These are phyloP conservation scores for Psephotus haematonotus DNA, from an alignment of 2,113 vertebrate genomes.

Conservation along the genomic window DNA sequence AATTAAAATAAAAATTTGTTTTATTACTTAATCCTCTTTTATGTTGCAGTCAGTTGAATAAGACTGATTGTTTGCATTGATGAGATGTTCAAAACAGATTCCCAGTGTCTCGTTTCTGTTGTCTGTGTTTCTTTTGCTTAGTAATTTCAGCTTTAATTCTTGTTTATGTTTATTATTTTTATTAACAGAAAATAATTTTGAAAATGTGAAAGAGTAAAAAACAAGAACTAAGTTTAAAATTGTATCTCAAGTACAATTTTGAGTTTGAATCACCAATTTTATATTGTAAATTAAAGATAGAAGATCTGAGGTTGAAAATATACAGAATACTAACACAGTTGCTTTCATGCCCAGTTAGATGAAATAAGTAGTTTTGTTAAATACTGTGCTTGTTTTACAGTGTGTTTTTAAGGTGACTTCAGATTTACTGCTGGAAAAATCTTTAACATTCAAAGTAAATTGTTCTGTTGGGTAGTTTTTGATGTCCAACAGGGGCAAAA, in stretches of 20 bases:
- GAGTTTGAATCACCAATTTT: not conserved
- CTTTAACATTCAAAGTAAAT: not conserved
- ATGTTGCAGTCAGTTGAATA: not conserved
- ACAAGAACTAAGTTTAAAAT: not conserved
- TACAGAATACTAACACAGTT: not conserved
- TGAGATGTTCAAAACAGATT: not conserved
- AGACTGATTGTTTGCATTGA: not conserved
- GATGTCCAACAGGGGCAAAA: not conserved
- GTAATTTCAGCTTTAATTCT: not conserved
- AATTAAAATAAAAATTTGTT: not conserved
- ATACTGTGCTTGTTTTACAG: constrained; percentile 12
- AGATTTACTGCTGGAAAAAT: constrained; percentile 38
- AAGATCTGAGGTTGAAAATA: not conserved
- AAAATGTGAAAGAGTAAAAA: not conserved
- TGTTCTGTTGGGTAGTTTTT: not conserved
- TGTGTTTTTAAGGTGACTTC: constrained; percentile 29
- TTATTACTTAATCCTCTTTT: not conserved
- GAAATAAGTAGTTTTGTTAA: not conserved
- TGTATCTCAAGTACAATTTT: not conserved
- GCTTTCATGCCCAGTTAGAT: constrained; percentile 1
- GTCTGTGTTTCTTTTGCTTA: not conserved
- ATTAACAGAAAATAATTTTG: not conserved
- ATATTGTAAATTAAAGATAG: not conserved
- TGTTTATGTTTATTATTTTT: not conserved
- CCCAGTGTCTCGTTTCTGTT: not conserved